Percentiles rank a stretch among this genome's conserved stretches.
These are phyloP conservation scores for Chionodraco myersi DNA, from an alignment of 2,113 vertebrate genomes.

Conservation along the genomic window DNA sequence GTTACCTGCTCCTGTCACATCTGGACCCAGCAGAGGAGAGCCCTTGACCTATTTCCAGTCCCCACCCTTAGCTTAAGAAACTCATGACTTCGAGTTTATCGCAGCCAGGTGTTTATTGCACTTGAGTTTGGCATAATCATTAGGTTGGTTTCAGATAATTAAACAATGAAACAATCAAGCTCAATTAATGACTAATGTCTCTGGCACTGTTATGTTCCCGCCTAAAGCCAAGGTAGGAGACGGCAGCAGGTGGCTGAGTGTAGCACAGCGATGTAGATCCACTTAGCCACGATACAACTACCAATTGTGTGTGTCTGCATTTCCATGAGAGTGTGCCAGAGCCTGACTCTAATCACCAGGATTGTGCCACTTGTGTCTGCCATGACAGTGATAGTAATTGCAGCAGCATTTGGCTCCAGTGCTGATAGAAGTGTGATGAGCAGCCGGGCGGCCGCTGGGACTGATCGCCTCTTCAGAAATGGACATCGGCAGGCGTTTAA, in stretches of 20 bases:
- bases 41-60: constrained; percentile 52
- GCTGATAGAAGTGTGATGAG: constrained; percentile 66
- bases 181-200: constrained; percentile 77
- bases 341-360: constrained; percentile 65
- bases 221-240: constrained; percentile 51
- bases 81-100: constrained; percentile 46
- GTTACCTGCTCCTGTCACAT: constrained; percentile 39
- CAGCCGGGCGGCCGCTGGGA: constrained; percentile 35
- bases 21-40: constrained; percentile 44
- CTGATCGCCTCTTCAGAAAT: constrained; percentile 43
- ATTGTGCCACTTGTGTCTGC: constrained; percentile 68
- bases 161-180: constrained; percentile 70
- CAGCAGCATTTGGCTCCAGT: constrained; percentile 62
- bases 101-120: constrained; percentile 74
- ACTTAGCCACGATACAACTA: constrained; percentile 67
- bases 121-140: constrained; percentile 69
- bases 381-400: constrained; percentile 72
- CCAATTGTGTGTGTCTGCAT: constrained; percentile 35
- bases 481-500: constrained; percentile 46
- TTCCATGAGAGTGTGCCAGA: constrained; percentile 43
- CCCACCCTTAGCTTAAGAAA: constrained; percentile 46
- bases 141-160: constrained; percentile 74
- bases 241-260: constrained; percentile 74
- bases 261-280: constrained; percentile 49
- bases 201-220: constrained; percentile 47